A percentile compares a stretch with the other conserved stretches of the same genome.
Conservation (phyloP, 1,140 invertebrate genomes). For the Ceratosolen solmsi region DNA sequence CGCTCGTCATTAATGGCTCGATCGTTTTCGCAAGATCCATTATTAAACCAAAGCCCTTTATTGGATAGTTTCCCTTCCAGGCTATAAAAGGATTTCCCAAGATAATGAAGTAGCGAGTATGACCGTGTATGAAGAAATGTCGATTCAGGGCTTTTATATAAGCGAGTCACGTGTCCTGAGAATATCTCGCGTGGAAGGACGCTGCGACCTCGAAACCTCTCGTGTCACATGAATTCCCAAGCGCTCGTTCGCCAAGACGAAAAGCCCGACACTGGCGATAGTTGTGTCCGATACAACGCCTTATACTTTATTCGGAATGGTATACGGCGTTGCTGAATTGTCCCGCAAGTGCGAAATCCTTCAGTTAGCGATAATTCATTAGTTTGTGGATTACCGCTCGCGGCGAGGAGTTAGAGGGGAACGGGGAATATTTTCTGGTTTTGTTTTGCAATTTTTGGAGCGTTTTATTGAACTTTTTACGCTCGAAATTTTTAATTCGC, state of each 20-base stretch:
- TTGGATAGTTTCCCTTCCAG: too few relatives aligned
- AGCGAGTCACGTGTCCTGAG: not conserved
- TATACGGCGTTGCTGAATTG: not conserved
- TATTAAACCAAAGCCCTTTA: too few relatives aligned
- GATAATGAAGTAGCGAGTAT: too few relatives aligned
- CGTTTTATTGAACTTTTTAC: too few relatives aligned
- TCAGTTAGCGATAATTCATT: conserved; percentile 43
- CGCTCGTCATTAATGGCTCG: too few relatives aligned
- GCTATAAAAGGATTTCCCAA: too few relatives aligned
- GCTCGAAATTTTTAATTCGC: too few relatives aligned
- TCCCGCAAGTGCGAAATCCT: conserved; percentile 33
- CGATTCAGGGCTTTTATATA: too few relatives aligned
- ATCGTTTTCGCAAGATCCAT: too few relatives aligned
- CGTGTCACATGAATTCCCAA: not conserved
- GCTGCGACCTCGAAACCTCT: not conserved
- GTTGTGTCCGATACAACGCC: conserved; percentile 1
- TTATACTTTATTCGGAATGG: conserved; percentile 28
- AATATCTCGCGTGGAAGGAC: not conserved
- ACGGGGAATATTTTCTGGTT: too few relatives aligned
- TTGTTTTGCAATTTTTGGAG: too few relatives aligned
- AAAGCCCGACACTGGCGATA: not conserved
- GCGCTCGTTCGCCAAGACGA: not conserved
- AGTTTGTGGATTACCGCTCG: not conserved
- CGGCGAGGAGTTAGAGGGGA: not conserved
- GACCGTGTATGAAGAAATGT: too few relatives aligned